Conservation (phyloP, 2,888 invertebrate genomes). For the Eurytoma californica region DNA sequence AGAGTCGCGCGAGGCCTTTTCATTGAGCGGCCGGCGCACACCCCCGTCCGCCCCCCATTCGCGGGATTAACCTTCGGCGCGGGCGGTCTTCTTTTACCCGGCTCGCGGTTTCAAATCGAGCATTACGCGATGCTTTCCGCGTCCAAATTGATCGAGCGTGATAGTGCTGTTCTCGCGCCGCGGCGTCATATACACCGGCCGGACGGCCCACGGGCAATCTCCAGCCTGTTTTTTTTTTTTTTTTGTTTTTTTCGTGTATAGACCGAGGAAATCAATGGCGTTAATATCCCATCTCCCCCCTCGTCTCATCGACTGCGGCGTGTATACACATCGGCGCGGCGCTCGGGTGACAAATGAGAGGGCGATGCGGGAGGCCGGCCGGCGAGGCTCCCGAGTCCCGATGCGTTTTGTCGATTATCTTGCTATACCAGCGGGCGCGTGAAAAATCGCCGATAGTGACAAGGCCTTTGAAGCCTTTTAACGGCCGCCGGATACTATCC, state of each 20-base stretch:
- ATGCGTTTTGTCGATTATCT: constrained; percentile 57
- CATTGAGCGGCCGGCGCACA: not conserved
- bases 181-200: constrained; percentile 44
- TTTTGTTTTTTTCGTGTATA: constrained; percentile 55
- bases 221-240: not conserved
- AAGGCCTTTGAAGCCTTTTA: constrained; percentile 32
- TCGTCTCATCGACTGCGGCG: constrained; percentile 36
- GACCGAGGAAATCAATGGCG: constrained; percentile 62
- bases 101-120: constrained; percentile 32
- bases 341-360: constrained; percentile 66
- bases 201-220: constrained; percentile 47
- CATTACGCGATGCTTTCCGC: constrained; percentile 45
- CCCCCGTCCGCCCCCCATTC: not conserved
- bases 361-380: constrained; percentile 60
- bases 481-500: not conserved
- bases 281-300: constrained; percentile 62
- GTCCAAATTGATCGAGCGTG: constrained; percentile 58
- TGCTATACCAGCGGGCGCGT: constrained; percentile 40
- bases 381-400: constrained; percentile 55
- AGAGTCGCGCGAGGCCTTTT: not conserved
- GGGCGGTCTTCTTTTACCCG: constrained; percentile 26
- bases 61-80: constrained; percentile 41
- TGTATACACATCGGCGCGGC: not conserved
- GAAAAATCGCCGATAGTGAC: constrained; percentile 40
- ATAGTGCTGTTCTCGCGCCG: constrained; percentile 50